Evolutionary conservation across 2,797 vertebrate genomes (phyloP).

Genomic region (Emydoidea blandingii): DNA sequence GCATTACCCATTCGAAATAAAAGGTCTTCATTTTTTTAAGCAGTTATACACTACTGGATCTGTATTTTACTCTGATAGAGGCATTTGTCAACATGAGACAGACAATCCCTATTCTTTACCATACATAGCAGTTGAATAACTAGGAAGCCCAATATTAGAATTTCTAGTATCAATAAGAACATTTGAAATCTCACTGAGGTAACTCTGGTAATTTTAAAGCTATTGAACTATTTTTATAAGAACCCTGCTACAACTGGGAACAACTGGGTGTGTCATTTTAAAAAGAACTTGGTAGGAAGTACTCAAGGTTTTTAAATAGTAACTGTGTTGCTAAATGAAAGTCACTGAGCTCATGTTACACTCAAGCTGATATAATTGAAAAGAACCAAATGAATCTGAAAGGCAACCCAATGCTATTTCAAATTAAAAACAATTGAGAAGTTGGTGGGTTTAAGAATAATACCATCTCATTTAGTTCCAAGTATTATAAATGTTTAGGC

Average conservation of each 20-base stretch:
- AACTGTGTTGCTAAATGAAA: constrained; percentile 64
- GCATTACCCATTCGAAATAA: background rate
- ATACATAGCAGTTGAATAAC: background rate
- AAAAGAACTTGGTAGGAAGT: constrained; percentile 54
- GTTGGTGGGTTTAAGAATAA: background rate
- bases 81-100: background rate
- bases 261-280: constrained; percentile 48
- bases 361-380: constrained; percentile 32
- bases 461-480: background rate
- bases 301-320: constrained; percentile 74
- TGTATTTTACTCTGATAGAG: background rate
- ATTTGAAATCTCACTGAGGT: background rate
- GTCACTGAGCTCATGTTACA: constrained; percentile 42
- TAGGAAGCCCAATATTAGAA: background rate
- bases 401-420: background rate
- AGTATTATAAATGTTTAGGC: background rate
- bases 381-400: constrained; percentile 3
- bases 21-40: background rate
- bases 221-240: background rate
- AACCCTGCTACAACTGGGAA: constrained; percentile 51
- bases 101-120: background rate
- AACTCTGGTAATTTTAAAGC: background rate
- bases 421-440: background rate
- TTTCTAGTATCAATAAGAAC: background rate
- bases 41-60: background rate